These are phyloP conservation scores for Ahaetulla prasina DNA, from an alignment of 2,113 vertebrate genomes.

Conservation along the genomic window DNA sequence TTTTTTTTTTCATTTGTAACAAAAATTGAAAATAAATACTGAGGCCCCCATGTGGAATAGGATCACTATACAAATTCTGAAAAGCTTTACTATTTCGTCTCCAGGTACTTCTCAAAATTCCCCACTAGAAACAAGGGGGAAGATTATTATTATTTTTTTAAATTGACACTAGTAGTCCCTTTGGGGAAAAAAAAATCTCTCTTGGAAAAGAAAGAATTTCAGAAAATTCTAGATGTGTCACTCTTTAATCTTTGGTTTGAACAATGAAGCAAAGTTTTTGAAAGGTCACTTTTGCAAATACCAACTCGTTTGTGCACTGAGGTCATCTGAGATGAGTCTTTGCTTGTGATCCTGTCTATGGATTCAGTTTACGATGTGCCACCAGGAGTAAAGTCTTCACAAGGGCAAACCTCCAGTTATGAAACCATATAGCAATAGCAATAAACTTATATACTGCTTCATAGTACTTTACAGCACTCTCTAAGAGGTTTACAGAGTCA, in stretches of 20 bases:
- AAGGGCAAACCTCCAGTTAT: not conserved
- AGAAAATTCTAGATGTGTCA: not conserved
- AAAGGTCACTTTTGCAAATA: not conserved
- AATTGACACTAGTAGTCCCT: not conserved
- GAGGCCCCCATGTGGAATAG: not conserved
- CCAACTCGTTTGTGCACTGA: not conserved
- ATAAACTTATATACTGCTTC: not conserved
- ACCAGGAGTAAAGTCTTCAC: not conserved
- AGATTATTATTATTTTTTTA: not conserved
- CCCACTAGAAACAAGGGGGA: not conserved
- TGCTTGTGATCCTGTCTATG: not conserved
- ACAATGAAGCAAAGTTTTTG: not conserved
- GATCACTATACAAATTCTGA: not conserved
- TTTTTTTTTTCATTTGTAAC: not conserved
- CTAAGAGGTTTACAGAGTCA: not conserved
- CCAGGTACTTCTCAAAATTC: not conserved
- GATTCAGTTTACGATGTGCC: not conserved
- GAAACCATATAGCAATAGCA: not conserved
- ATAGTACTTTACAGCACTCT: not conserved
- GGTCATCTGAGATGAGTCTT: not conserved
- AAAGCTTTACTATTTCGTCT: not conserved
- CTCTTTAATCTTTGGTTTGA: not conserved
- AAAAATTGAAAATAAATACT: not conserved
- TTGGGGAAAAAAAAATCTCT: not conserved
- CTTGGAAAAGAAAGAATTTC: not conserved